These are phyloP conservation scores for Campodea augens DNA, from an alignment of 1,140 invertebrate genomes.

Conservation along the genomic window DNA sequence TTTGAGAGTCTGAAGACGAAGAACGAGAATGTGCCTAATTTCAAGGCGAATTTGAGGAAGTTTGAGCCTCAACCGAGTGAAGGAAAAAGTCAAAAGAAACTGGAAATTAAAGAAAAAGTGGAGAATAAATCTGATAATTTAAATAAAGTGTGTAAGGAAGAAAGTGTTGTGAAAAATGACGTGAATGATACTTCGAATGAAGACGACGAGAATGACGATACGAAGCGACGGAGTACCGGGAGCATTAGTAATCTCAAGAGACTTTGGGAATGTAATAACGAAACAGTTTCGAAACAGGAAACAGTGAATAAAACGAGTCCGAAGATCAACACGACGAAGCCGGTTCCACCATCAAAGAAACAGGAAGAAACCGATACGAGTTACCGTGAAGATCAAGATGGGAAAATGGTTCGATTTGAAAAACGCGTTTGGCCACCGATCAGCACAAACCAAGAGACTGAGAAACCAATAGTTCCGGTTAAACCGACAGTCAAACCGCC, in stretches of 20 bases:
- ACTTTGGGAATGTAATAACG: conserved; percentile 48
- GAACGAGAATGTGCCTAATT: conserved; percentile 10
- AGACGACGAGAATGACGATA: conserved; percentile 43
- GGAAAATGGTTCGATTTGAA: conserved; percentile 18
- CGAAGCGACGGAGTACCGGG: conserved; percentile 76
- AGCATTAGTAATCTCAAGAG: conserved; percentile 84
- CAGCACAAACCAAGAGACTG: conserved; percentile 24
- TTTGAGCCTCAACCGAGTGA: conserved; percentile 26
- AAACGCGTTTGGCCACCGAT: conserved; percentile 34
- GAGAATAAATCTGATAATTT: conserved; percentile 21
- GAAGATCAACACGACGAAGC: conserved; percentile 8
- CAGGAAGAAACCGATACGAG: conserved; percentile 8
- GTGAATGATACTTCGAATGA: conserved; percentile 15
- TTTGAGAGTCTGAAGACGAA: conserved; percentile 23
- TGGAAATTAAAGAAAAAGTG: conserved; percentile 26
- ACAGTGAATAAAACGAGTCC: conserved; percentile 11
- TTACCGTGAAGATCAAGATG: conserved; percentile 14
- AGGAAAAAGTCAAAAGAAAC: conserved; percentile 25
- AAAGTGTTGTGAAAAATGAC: conserved; percentile 18
- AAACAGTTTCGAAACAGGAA: conserved; percentile 11
- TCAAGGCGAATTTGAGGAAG: conserved; percentile 13
- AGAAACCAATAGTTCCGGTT: conserved; percentile 48
- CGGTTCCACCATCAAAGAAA: not conserved
- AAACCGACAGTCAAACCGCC: conserved; percentile 39
- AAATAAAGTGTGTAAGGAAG: conserved; percentile 23